These are phyloP conservation scores for Paratilapia polleni DNA, from an alignment of 2,113 vertebrate genomes.

Conservation along the genomic window DNA sequence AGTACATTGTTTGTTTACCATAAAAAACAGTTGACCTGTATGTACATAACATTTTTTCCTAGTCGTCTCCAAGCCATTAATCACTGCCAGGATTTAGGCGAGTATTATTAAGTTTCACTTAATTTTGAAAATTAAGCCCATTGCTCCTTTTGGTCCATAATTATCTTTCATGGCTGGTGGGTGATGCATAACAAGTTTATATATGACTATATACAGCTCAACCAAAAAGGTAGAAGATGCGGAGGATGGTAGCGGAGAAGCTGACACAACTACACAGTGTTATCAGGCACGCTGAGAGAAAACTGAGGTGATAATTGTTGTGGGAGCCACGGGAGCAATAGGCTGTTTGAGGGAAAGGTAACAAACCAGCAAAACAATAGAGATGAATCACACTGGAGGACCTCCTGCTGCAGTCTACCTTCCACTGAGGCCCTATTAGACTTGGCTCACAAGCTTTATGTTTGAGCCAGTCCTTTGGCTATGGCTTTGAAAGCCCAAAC, in stretches of 20 bases:
- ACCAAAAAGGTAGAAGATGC: slow-evolving; percentile 43
- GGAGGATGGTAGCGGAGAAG: slow-evolving; percentile 21
- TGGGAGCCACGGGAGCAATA: slow-evolving; percentile 81
- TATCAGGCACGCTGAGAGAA: slow-evolving; percentile 77
- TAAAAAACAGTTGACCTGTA: slow-evolving; percentile 50
- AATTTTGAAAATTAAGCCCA: slow-evolving; percentile 91
- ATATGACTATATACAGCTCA: slow-evolving; percentile 85
- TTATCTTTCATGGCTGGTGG: slow-evolving; percentile 90
- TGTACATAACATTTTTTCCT: slow-evolving; percentile 72
- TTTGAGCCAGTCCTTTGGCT: slow-evolving; percentile 29
- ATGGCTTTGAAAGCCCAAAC: slow-evolving; percentile 16
- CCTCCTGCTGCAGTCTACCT: slow-evolving; percentile 75
- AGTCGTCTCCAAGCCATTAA: slow-evolving; percentile 86
- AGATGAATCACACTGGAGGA: slow-evolving; percentile 61
- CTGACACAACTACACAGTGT: slow-evolving; percentile 48
- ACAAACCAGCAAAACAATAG: slow-evolving; percentile 73
- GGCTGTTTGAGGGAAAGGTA: slow-evolving; percentile 77
- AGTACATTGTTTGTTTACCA: slow-evolving; percentile 33
- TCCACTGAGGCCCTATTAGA: slow-evolving; percentile 85
- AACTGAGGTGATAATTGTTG: slow-evolving; percentile 88
- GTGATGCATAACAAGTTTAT: slow-evolving; percentile 91
- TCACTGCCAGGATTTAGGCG: slow-evolving; percentile 87
- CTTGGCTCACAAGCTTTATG: slow-evolving; percentile 70
- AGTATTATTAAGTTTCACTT: slow-evolving; percentile 92
- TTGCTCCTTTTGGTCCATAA: slow-evolving; percentile 89